Evolutionary conservation across 2,888 invertebrate genomes (phyloP).

Genomic region (Leptinotarsa juncta): DNA sequence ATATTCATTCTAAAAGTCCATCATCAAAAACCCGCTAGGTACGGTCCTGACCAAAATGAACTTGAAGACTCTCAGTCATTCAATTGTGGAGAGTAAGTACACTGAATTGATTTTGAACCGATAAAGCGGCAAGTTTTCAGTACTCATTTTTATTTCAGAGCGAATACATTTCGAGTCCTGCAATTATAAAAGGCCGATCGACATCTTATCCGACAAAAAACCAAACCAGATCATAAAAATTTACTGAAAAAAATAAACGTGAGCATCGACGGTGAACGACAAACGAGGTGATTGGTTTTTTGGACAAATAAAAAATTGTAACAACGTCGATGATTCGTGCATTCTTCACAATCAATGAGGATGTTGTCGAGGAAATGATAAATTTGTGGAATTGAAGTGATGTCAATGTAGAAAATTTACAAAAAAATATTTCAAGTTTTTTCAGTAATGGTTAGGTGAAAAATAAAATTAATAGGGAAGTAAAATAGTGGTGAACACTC

Average conservation of each 20-base stretch:
- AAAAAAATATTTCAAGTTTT: too few relatives aligned
- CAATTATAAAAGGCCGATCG: conserved; percentile 58
- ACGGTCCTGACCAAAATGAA: conserved; percentile 31
- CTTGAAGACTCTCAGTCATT: conserved; percentile 49
- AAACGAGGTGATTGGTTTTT: conserved; percentile 32
- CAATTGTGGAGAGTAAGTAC: conserved; percentile 60
- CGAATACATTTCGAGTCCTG: conserved; percentile 54
- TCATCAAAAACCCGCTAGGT: neutral
- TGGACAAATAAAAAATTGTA: conserved; percentile 20
- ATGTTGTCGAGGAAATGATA: neutral
- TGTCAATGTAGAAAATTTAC: neutral
- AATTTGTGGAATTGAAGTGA: neutral
- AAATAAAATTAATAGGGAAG: too few relatives aligned
- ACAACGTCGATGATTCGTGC: neutral
- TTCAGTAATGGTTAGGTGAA: too few relatives aligned
- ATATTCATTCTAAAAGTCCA: neutral
- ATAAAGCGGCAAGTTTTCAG: conserved; percentile 54
- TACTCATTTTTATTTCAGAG: conserved; percentile 59
- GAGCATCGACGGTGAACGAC: conserved; percentile 26
- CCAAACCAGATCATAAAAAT: conserved; percentile 45
- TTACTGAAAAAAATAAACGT: conserved; percentile 38
- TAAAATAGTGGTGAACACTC: too few relatives aligned
- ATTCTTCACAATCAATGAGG: neutral
- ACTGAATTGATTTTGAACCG: conserved; percentile 59
- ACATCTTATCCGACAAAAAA: conserved; percentile 49